Percentiles rank a stretch among this genome's conserved stretches.
Evolutionary conservation across 2,797 vertebrate species (phyloP).

Genomic region (Antennarius maculatus): DNA sequence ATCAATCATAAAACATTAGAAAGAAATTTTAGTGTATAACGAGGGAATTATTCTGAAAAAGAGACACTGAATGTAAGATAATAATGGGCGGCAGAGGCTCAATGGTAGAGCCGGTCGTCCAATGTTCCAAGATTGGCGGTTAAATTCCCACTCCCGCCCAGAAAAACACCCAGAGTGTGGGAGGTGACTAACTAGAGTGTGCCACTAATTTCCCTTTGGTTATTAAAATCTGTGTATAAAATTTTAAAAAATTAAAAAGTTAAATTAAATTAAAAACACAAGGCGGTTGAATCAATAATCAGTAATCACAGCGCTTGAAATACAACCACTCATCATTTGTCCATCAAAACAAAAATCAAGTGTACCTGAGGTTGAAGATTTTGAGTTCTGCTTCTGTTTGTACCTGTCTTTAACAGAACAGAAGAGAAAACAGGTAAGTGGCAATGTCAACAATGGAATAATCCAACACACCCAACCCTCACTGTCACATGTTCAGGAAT

Average conservation of each 20-base stretch:
- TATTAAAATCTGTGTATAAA: too few relatives aligned
- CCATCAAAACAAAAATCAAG: slow-evolving; percentile 53
- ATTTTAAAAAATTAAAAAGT: too few relatives aligned
- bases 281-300: slow-evolving; percentile 45
- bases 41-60: slow-evolving; percentile 23
- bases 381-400: slow-evolving; percentile 91
- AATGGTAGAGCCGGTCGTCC: too few relatives aligned
- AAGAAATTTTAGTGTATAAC: slow-evolving; percentile 1
- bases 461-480: slow-evolving; percentile 33
- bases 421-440: slow-evolving; percentile 49
- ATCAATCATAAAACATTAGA: slow-evolving; percentile 1
- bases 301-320: slow-evolving; percentile 32
- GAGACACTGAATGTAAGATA: too few relatives aligned
- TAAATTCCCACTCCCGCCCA: too few relatives aligned
- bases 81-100: too few relatives aligned
- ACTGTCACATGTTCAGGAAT: slow-evolving; percentile 54
- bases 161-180: too few relatives aligned
- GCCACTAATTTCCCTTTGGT: too few relatives aligned
- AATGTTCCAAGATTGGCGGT: too few relatives aligned
- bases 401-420: slow-evolving; percentile 90
- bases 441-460: slow-evolving; percentile 19
- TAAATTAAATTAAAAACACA: too few relatives aligned
- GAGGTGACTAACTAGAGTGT: too few relatives aligned
- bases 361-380: slow-evolving; percentile 85
- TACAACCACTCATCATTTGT: slow-evolving; percentile 19